phyloP scores from a whole-genome alignment of 2,113 vertebrate genomes.

The Macquaria ambigua region DNA sequence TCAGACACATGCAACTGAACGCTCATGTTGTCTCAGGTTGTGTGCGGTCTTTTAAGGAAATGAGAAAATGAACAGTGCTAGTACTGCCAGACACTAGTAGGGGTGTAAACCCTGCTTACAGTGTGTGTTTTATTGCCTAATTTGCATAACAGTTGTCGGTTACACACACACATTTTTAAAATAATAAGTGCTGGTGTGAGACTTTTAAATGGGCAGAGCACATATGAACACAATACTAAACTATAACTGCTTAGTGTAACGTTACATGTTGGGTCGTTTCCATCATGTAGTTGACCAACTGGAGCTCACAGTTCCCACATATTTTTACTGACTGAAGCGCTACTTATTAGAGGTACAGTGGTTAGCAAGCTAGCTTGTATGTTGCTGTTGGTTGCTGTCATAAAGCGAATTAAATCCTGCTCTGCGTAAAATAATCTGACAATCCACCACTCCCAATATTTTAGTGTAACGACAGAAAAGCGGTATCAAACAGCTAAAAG shows the following conservation, averaged over 20 bases:
- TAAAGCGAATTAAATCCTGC: no score
- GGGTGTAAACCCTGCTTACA: background rate
- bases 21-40: background rate
- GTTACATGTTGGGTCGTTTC: background rate
- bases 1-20: background rate
- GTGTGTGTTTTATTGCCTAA: background rate
- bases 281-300: background rate
- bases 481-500: constrained; percentile 41
- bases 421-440: background rate
- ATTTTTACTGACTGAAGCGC: background rate
- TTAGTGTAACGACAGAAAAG: background rate
- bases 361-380: constrained; percentile 1
- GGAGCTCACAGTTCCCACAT: constrained; percentile 13
- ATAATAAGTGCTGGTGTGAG: background rate
- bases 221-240: background rate
- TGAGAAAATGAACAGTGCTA: constrained; percentile 5
- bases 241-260: background rate
- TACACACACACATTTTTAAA: no score
- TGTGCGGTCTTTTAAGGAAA: constrained; percentile 43
- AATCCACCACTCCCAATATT: background rate
- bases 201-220: background rate
- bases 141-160: background rate
- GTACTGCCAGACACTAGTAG: background rate
- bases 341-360: background rate
- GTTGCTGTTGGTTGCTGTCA: no score